Percentiles rank a stretch among this genome's conserved stretches.
Conservation (phyloP, 2,113 vertebrate species). For the Coracopsis vasa region DNA sequence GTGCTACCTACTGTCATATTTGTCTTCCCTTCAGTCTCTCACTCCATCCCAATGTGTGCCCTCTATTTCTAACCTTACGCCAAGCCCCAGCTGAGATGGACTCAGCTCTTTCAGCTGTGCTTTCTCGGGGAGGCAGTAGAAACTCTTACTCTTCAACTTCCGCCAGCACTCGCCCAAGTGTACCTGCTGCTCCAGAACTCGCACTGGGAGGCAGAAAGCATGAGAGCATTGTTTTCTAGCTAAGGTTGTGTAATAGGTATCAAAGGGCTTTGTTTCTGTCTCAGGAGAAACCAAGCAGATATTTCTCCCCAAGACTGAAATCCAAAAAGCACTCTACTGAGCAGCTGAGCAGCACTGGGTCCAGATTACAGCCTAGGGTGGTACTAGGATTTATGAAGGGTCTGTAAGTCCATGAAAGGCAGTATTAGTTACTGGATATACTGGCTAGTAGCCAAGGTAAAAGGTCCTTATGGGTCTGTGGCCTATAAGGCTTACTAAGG, state of each 20-base stretch:
- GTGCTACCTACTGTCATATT: neutral
- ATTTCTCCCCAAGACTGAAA: neutral
- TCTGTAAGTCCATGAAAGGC: neutral
- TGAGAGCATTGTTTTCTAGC: neutral
- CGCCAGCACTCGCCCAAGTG: no score
- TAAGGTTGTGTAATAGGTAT: neutral
- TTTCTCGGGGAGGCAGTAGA: rapidly evolving
- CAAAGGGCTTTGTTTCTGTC: neutral
- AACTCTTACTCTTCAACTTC: neutral
- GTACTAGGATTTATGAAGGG: neutral
- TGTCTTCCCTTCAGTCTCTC: neutral
- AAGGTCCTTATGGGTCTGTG: neutral
- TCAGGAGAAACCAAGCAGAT: neutral
- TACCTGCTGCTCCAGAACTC: neutral
- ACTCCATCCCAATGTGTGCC: rapidly evolving
- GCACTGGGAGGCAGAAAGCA: neutral
- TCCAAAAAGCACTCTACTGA: neutral
- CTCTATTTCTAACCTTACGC: rapidly evolving
- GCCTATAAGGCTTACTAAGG: neutral
- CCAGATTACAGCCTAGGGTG: neutral
- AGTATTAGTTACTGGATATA: neutral
- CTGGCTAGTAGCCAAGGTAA: neutral
- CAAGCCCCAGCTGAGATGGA: neutral
- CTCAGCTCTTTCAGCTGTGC: neutral
- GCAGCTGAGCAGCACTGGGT: neutral